Evolutionary conservation across 2,888 invertebrate species (phyloP).

Genomic region (Scaptomyza tumidula): DNA sequence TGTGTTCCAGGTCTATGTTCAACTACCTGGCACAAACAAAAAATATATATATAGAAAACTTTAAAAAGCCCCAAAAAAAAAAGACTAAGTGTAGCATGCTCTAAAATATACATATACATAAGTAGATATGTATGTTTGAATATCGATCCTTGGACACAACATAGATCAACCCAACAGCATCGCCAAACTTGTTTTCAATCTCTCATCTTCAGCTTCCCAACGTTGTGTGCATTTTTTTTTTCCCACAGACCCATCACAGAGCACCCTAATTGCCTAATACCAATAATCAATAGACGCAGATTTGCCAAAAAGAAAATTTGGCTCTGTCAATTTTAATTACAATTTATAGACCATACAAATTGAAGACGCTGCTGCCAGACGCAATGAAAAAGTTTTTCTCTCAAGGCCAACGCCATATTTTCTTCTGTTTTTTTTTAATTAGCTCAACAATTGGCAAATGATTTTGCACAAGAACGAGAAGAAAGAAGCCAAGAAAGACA

Average conservation of each 20-base stretch:
- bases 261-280: slow-evolving; percentile 25
- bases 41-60: slow-evolving; percentile 1
- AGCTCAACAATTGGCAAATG: slow-evolving; percentile 74
- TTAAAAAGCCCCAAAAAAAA: slow-evolving; percentile 10
- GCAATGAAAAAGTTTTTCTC: slow-evolving; percentile 7
- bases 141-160: slow-evolving; percentile 5
- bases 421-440: slow-evolving; percentile 51
- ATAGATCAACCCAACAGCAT: slow-evolving; percentile 17
- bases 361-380: slow-evolving; percentile 1
- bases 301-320: slow-evolving; percentile 20
- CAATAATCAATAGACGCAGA: slow-evolving; percentile 31
- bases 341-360: slow-evolving; percentile 71
- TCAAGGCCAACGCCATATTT: background rate
- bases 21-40: slow-evolving; percentile 64
- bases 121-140: background rate
- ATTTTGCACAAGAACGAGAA: slow-evolving; percentile 57
- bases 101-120: background rate
- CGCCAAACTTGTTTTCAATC: slow-evolving; percentile 21
- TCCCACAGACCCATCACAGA: slow-evolving; percentile 28
- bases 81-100: slow-evolving; percentile 18
- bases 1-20: slow-evolving; percentile 62
- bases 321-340: slow-evolving; percentile 77
- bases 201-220: background rate
- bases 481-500: slow-evolving; percentile 33
- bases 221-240: slow-evolving; percentile 29